Evolutionary conservation across 2,113 vertebrate genomes (phyloP).

Genomic region (Junco hyemalis): DNA sequence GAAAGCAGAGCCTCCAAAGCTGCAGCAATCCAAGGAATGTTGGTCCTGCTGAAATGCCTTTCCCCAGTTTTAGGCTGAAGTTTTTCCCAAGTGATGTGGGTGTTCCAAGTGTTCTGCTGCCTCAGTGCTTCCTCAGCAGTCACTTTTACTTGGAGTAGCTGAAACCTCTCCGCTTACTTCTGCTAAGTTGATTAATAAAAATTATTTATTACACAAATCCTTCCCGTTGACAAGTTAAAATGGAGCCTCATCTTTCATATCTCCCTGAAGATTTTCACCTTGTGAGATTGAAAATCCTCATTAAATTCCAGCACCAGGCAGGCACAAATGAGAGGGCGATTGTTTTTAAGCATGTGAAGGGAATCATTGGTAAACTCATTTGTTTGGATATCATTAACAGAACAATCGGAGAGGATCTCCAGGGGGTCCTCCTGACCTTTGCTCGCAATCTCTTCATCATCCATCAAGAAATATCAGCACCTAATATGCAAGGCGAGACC

Average conservation of each 20-base stretch:
- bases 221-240: constrained; percentile 84
- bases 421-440: constrained; percentile 96
- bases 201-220: constrained; percentile 88
- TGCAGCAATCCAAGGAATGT: not conserved
- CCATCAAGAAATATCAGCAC: constrained; percentile 98
- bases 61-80: not conserved
- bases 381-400: constrained; percentile 94
- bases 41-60: not conserved
- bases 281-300: constrained; percentile 88
- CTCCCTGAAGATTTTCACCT: constrained; percentile 86
- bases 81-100: not conserved
- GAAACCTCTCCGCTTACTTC: constrained; percentile 57
- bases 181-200: constrained; percentile 85
- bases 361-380: constrained; percentile 90
- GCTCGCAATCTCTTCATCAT: constrained; percentile 96
- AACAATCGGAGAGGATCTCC: constrained; percentile 91
- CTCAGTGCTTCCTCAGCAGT: not conserved
- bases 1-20: not conserved
- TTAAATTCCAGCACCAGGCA: constrained; percentile 86
- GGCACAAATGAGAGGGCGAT: constrained; percentile 86
- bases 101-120: not conserved
- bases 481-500: constrained; percentile 93
- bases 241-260: constrained; percentile 83
- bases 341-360: constrained; percentile 84
- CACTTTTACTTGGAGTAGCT: constrained; percentile 38